Evolutionary conservation across 1,140 invertebrate genomes (phyloP).

Genomic region (Drosophila kepulauana): DNA sequence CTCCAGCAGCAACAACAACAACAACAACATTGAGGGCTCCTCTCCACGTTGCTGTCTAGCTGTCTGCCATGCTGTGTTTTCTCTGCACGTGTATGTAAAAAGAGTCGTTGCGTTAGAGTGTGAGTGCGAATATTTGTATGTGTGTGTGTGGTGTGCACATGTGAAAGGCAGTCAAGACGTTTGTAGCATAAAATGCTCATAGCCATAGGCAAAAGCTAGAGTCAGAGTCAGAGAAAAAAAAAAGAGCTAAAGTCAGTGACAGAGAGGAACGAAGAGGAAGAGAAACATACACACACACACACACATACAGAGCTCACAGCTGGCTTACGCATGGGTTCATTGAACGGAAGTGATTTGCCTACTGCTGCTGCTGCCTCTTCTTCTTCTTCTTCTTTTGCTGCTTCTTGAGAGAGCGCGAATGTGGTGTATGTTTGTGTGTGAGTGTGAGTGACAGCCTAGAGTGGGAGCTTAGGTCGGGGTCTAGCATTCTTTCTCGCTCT

Average conservation of each 20-base stretch:
- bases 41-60: background rate
- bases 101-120: background rate
- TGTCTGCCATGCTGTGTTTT: background rate
- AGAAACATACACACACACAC: constrained; percentile 24
- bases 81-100: constrained; percentile 18
- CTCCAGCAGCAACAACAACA: background rate
- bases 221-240: constrained; percentile 10
- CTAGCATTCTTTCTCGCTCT: constrained; percentile 22
- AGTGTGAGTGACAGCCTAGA: constrained; percentile 9
- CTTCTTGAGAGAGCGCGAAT: constrained; percentile 15
- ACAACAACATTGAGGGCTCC: constrained; percentile 8
- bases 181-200: constrained; percentile 42
- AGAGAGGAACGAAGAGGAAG: constrained; percentile 12
- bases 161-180: constrained; percentile 40
- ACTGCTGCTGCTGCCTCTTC: constrained; percentile 32
- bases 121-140: background rate
- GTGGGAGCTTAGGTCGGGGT: constrained; percentile 36
- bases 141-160: constrained; percentile 6
- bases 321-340: constrained; percentile 82
- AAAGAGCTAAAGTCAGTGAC: too few relatives aligned
- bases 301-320: constrained; percentile 32
- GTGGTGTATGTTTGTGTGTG: constrained; percentile 4
- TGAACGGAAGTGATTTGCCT: constrained; percentile 84
- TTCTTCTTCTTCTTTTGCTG: constrained; percentile 1
- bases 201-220: constrained; percentile 31